Base-by-base conservation (phyloP, 1,140 invertebrate genomes). In the Apis mellifera region DNA sequence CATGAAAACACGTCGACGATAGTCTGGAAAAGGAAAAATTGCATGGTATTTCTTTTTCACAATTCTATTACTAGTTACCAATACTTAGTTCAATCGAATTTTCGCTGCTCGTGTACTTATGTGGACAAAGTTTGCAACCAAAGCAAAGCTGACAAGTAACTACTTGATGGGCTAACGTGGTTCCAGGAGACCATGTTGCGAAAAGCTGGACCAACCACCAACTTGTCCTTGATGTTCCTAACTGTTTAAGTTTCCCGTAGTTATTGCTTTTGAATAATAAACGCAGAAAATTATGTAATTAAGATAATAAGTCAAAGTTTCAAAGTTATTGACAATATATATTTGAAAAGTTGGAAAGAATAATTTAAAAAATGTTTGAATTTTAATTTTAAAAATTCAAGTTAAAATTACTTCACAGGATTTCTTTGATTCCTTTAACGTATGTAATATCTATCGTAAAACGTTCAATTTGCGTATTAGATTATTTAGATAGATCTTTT, bases 101-200 rank as follows among this genome's bases (percentile, higher is more conserved):
- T 42, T 23, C 78, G 17, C 4, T 23, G 32, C 60, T 4, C 68
- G 57, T 23, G 78, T 62, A 72, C 54, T 12, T 15, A 57, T 19
- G 68, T 19, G 59, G 48, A 42, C 78, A 42, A 79, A 73, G 78
- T 79, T 79, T 55, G 54, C 59, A 42, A 17, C 21, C 9, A 69
- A 48, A 32, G 78, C 59, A 54, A 32, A 71, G n/a, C 84, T 50
- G 69, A 73, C 78, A 78, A 80, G 83, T 32, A 84, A 86, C 85
- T 82, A 81, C 62, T 85, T 85, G 84, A 86, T 86, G 81, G 74
- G 74, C 73, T 85, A 86, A 86, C 79, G 66, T 59, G 69, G 19
- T 62, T 70, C 23, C 32, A 32, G 15, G 64, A 62, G 52, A 70
- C 54, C 84, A 68, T 62, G 64, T 82, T 74, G 73, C n/a, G 69